Base-by-base conservation (phyloP, 1,140 invertebrate genomes). In the Phymastichus coffea region DNA sequence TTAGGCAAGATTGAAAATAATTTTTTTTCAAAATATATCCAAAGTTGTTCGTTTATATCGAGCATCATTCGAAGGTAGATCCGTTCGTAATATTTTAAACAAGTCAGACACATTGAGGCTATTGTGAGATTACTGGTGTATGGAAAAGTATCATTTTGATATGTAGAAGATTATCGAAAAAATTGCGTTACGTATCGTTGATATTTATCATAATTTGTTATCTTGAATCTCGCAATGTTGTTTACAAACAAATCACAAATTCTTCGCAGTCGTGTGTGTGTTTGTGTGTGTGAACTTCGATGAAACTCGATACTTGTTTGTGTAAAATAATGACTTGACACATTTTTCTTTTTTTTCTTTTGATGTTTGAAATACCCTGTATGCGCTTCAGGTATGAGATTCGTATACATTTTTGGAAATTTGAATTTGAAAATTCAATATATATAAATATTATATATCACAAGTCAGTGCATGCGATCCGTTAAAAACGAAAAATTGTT, bases 291-390 rank as follows among this genome's bases (percentile, higher is more conserved):
- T n/a, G n/a, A 22, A 54, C 26, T 8, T 33, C 3, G 35, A 25
- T 9, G 15, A 46, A 3, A 2, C 30, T 56, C 30, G 22, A 46
- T 25, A 35, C 0, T 25, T 37, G n/a, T n/a, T n/a, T n/a, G n/a
- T 3, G 7, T 14, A 14, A 46, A 56, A 26, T 23, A n/a, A 19
- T 17, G 30, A 6, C 2, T 48, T 20, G 15, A 48, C 23, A 57
- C 22, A 48, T 35, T 15, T 43, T 2, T 44, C n/a, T n/a, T n/a
- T n/a, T n/a, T n/a, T n/a, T n/a, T n/a, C n/a, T n/a, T n/a, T n/a
- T n/a, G n/a, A n/a, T n/a, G n/a, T 12, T 56, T 19, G 23, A 22
- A 56, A 46, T 47, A 57, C 54, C 54, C 54, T 57, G 54, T 57
- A 47, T 23, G n/a, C 33, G 4, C 20, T 14, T 26, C 23, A 25